These are phyloP conservation scores for Litocranius walleri DNA, from an alignment of 2,113 vertebrate species.

Conservation along the genomic window DNA sequence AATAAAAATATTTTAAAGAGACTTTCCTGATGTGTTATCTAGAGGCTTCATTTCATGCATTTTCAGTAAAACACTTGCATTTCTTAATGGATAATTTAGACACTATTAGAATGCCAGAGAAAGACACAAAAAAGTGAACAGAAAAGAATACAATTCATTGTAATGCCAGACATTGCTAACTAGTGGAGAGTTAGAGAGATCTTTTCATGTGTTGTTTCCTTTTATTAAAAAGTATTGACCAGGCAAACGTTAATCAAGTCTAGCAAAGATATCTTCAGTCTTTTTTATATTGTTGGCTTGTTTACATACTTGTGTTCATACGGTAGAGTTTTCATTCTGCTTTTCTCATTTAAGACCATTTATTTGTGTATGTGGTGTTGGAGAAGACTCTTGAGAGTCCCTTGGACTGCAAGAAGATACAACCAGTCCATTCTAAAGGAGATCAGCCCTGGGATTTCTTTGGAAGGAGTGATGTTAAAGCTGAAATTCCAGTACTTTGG, in stretches of 20 bases:
- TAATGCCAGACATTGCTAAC: neutral
- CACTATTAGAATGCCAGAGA: neutral
- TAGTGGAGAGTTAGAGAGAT: neutral
- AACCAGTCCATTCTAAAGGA: no score
- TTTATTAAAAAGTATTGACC: neutral
- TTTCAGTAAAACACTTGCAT: constrained; percentile 7
- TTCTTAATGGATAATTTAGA: constrained; percentile 32
- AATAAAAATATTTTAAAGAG: neutral
- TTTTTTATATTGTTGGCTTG: neutral
- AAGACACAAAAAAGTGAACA: neutral
- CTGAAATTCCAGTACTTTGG: no score
- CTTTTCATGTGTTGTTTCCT: neutral
- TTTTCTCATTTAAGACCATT: neutral
- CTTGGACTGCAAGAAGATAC: no score
- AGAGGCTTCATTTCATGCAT: neutral
- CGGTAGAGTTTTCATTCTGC: neutral
- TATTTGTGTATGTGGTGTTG: neutral
- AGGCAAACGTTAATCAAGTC: neutral
- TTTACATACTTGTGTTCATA: neutral
- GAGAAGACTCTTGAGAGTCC: no score
- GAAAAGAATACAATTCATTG: neutral
- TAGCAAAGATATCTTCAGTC: neutral
- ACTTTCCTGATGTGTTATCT: neutral
- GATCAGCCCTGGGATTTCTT: no score
- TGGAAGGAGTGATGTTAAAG: no score